Conservation (phyloP, 2,888 invertebrate species). For the Rhyacophila evoluta region DNA sequence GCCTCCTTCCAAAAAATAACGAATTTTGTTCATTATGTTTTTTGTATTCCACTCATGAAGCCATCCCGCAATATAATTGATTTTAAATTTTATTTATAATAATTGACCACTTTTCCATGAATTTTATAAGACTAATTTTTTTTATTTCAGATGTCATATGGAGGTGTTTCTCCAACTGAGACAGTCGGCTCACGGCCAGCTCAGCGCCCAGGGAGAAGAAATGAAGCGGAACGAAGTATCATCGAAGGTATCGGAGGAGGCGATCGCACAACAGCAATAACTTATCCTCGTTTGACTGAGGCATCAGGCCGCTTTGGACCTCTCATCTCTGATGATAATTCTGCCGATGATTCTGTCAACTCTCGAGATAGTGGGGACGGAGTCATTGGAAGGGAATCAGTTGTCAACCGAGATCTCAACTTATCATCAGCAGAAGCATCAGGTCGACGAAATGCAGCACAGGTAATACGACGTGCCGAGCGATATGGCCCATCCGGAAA, state of each 20-base stretch:
- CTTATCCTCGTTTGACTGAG: neutral
- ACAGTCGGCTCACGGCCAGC: neutral
- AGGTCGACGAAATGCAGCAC: slow-evolving; percentile 60
- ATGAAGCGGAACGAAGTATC: slow-evolving; percentile 48
- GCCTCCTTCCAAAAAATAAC: too few species aligned
- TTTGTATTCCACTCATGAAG: too few species aligned
- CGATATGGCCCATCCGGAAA: slow-evolving; percentile 58
- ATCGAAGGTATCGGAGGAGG: slow-evolving; percentile 50
- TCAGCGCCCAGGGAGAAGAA: slow-evolving; percentile 30
- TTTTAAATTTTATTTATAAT: too few species aligned
- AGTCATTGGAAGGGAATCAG: slow-evolving; percentile 60
- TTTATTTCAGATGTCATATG: slow-evolving; percentile 46
- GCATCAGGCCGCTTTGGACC: slow-evolving; percentile 60
- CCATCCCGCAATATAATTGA: too few species aligned
- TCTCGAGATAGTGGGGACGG: slow-evolving; percentile 61
- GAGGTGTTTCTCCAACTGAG: neutral
- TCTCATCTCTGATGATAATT: slow-evolving; percentile 57
- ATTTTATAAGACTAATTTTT: neutral
- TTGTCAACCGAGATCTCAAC: slow-evolving; percentile 58
- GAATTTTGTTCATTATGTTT: too few species aligned
- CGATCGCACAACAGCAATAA: neutral
- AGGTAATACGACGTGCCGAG: slow-evolving; percentile 66
- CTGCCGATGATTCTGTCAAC: slow-evolving; percentile 59
- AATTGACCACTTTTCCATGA: too few species aligned
- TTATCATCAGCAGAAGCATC: slow-evolving; percentile 62